A percentile compares a stretch with the other conserved stretches of the same genome.
Evolutionary conservation across 2,113 vertebrate genomes (phyloP).

Genomic region (Pantherophis guttatus): DNA sequence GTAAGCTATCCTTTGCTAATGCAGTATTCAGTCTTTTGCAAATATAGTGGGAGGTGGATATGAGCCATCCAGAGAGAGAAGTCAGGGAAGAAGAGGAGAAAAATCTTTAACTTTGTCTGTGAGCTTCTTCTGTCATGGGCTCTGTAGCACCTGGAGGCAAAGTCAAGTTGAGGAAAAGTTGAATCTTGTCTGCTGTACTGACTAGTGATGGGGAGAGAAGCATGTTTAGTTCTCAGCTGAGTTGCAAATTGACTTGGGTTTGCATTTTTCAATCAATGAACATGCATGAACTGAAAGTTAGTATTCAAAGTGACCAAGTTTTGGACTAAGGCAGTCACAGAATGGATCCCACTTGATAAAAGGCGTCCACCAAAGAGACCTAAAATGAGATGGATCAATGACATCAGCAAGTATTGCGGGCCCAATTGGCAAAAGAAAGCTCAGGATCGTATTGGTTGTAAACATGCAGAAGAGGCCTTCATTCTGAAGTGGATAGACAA

Average conservation of each 20-base stretch:
- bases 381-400: too few species aligned
- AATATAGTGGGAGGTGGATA: background rate
- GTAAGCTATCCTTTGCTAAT: background rate
- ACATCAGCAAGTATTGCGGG: too few species aligned
- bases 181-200: background rate
- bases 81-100: background rate
- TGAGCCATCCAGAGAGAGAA: background rate
- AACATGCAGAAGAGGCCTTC: too few species aligned
- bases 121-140: background rate
- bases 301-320: background rate
- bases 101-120: background rate
- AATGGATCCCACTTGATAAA: too few species aligned
- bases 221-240: background rate
- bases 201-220: background rate
- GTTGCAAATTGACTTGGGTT: background rate
- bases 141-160: background rate
- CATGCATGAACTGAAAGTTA: background rate
- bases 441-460: too few species aligned
- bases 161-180: background rate
- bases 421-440: too few species aligned
- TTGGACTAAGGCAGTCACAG: background rate
- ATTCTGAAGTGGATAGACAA: too few species aligned
- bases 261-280: background rate
- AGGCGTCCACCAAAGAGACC: too few species aligned
- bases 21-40: background rate